Evolutionary conservation across 2,797 vertebrate species (phyloP).

Genomic region (Menidia menidia): DNA sequence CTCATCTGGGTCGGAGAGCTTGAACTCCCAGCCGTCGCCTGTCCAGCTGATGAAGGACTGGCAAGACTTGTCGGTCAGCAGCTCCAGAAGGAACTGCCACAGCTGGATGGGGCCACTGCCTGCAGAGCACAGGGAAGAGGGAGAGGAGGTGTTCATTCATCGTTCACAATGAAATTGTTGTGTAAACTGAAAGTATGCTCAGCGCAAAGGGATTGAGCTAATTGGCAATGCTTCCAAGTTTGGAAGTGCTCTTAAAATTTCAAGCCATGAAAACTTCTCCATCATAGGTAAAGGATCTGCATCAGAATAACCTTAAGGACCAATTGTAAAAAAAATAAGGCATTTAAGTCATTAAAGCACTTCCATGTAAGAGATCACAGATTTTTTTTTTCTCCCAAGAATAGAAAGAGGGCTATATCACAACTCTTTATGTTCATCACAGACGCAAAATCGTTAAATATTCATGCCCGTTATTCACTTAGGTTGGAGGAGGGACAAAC

Average conservation of each 20-base stretch:
- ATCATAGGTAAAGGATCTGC: background rate
- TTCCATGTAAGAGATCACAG: background rate
- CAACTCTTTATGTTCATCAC: background rate
- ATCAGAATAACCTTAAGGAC: background rate
- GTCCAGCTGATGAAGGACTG: constrained; percentile 99
- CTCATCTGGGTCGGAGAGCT: constrained; percentile 99
- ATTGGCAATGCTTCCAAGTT: background rate
- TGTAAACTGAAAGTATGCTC: constrained; percentile 11
- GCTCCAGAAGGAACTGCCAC: constrained; percentile 98
- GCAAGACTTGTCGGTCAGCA: constrained; percentile 98
- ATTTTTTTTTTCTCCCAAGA: background rate
- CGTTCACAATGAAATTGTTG: constrained; percentile 24
- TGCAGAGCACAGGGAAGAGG: constrained; percentile 66
- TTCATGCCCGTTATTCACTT: constrained; percentile 47
- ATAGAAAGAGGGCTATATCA: background rate
- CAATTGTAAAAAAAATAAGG: background rate
- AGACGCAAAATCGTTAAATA: constrained; percentile 41
- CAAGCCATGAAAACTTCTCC: background rate
- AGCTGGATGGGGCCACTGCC: constrained; percentile 99
- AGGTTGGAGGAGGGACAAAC: constrained; percentile 50
- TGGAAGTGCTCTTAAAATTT: background rate
- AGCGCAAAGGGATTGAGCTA: constrained; percentile 9
- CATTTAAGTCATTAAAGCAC: background rate
- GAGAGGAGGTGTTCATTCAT: constrained; percentile 27
- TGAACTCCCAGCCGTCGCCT: constrained; percentile 99